phyloP scores from a whole-genome alignment of 2,113 vertebrate genomes.

The Trematomus loennbergii region DNA sequence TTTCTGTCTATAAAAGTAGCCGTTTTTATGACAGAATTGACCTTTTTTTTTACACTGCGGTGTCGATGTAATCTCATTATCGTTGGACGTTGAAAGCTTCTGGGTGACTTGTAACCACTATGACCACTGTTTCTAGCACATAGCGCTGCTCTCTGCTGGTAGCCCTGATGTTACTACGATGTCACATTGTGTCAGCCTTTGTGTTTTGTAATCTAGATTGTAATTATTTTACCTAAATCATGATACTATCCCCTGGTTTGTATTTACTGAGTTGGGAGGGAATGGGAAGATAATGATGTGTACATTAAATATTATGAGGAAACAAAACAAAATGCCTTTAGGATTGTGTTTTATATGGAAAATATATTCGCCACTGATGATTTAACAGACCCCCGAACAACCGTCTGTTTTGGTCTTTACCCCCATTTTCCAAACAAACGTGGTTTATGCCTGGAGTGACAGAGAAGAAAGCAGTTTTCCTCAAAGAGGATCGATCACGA shows the following conservation, averaged over 20 bases:
- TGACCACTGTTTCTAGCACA: constrained; percentile 53
- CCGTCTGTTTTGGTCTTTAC: constrained; percentile 44
- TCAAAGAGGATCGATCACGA: constrained; percentile 75
- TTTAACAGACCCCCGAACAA: constrained; percentile 47
- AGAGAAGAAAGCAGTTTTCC: constrained; percentile 66
- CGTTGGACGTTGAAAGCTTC: constrained; percentile 23
- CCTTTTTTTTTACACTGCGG: background rate
- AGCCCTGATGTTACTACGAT: constrained; percentile 68
- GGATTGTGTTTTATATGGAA: constrained; percentile 69
- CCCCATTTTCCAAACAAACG: constrained; percentile 13
- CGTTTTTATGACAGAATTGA: background rate
- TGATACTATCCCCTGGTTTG: constrained; percentile 56
- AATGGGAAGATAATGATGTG: constrained; percentile 59
- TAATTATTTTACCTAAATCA: constrained; percentile 76
- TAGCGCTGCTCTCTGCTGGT: constrained; percentile 76
- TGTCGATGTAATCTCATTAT: background rate
- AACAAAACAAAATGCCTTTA: constrained; percentile 34
- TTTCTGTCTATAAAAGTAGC: constrained; percentile 13
- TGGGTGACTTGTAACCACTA: constrained; percentile 76
- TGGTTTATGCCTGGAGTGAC: constrained; percentile 43
- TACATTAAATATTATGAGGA: constrained; percentile 74
- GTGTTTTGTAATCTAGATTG: constrained; percentile 79
- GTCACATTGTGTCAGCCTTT: constrained; percentile 52
- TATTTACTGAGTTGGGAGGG: constrained; percentile 64
- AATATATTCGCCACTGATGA: constrained; percentile 62